Evolutionary conservation across 1,140 invertebrate genomes (phyloP), one percentile per base, ranked within the genome.

Genomic region (Wasmannia auropunctata): DNA sequence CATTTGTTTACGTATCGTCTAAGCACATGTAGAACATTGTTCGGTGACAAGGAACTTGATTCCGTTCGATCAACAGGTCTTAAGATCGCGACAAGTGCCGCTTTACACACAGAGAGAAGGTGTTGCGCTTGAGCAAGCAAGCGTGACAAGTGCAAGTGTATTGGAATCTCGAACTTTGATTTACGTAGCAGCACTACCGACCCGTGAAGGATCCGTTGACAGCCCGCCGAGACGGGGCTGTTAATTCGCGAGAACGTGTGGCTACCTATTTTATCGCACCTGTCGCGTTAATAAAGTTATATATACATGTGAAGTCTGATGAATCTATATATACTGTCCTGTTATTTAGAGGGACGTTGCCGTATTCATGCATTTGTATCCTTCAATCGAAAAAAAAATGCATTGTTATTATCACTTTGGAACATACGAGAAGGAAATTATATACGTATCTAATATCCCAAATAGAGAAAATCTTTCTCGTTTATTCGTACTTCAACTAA

Each of bases 11-110:
- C 80, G 65, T 88, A 81, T 72, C 14, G 31, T 51, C 67, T 28
- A 56, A 56, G 19, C 72, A 74, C 77, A 85, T 79, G 77, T 76
- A 74, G 76, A 65, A 90, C 88, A 89, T 81, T 87, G 89, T 87
- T 79, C 88, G 63, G 54, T 72, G 34, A 90, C 69, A 63, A 87
- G 86, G 7, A 67, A 84, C 88, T 84, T 80, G 88, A 90, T 90
- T 80, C 62, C 74, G 49, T 43, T 80, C 56, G 86, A 90, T 91
- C 89, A 90, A 90, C 89, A 90, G 89, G 89, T 90, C 89, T 90
- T 90, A 90, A 90, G 88, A 90, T 90, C 81, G 70, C 43, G 62
- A 72, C 80, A 75, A 56, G 46, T 28, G 19, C 56, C 63, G 77
- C 58, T 81, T 81, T 81, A 81, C 60, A 83, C 79, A 67, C 40